phyloP scores from a whole-genome alignment of 2,888 invertebrate species.

The Hydraecia micacea region DNA sequence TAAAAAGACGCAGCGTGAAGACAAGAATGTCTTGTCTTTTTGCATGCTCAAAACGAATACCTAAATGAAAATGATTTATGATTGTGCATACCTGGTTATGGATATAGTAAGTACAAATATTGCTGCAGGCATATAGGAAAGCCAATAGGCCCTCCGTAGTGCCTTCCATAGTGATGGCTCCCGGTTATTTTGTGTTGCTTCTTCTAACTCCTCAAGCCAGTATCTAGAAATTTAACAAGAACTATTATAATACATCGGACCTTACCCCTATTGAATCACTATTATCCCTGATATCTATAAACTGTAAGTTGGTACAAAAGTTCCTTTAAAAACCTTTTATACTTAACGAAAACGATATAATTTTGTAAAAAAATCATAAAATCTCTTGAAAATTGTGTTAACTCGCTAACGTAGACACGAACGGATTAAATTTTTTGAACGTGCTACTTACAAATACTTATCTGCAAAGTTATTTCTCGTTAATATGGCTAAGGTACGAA shows the following conservation, averaged over 20 bases:
- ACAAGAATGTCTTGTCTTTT: not conserved
- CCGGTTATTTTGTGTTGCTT: constrained; percentile 79
- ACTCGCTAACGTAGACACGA: not conserved
- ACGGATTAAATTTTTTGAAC: constrained; percentile 17
- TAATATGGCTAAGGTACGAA: constrained; percentile 27
- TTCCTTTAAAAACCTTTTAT: not conserved
- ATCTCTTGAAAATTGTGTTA: constrained; percentile 15
- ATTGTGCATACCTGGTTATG: constrained; percentile 82
- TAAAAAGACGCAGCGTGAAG: not conserved
- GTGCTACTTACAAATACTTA: constrained; percentile 28
- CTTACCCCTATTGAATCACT: not conserved
- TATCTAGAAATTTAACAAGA: constrained; percentile 74
- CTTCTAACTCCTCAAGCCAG: constrained; percentile 90
- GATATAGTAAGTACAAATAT: constrained; percentile 88
- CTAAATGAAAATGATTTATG: not conserved
- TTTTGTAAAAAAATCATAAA: not conserved
- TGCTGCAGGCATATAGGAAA: constrained; percentile 90
- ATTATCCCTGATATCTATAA: not conserved
- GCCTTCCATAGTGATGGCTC: constrained; percentile 91
- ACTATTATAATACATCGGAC: not conserved
- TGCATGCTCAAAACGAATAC: not conserved
- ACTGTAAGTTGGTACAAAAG: not conserved
- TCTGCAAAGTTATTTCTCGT: constrained; percentile 10
- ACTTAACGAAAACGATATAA: not conserved
- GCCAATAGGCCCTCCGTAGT: constrained; percentile 90